Base-by-base conservation (phyloP, 1,140 invertebrate species). In the Asbolus verrucosus region DNA sequence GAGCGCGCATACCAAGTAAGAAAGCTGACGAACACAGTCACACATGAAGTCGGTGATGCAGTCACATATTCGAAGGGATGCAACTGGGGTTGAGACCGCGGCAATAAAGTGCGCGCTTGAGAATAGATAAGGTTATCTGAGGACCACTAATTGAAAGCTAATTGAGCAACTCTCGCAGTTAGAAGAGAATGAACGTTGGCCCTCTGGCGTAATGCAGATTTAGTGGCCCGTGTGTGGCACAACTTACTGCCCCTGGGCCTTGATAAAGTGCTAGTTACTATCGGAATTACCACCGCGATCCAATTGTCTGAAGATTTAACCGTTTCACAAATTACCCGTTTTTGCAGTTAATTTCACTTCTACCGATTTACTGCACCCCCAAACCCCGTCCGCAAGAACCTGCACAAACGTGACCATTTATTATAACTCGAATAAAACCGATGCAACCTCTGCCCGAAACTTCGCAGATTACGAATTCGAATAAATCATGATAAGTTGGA, bases 111-210 rank as follows among this genome's bases (percentile, higher is more conserved):
- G 68, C 50, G 69, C 74, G 71, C 72, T 73, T 65, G 74, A 74
- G 71, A 75, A 76, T 73, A 79, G 78, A 79, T 78, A 77, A 73
- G 67, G 76, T 75, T 78, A 79, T 80, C 79, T 77, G 30, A 63
- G 65, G 31, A 73, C 72, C 71, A 69, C 75, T 80, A 80, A 80
- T 80, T 80, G 79, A 80, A 79, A 80, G 76, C 73, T 79, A 80
- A 80, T 79, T 78, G 79, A 69, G 71, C 74, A 77, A 78, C 73
- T 75, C 69, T 39, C 46, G 78, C 74, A 78, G 73, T 79, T 79
- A 74, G 69, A 67, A 73, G 50, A 68, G 69, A 71, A 77, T 71
- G 70, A 75, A 71, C 70, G 69, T 31, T 63, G 50, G 54, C 70
- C 76, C 73, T 41, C 30, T 67, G 75, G 76, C 71, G 65, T 76